These are phyloP conservation scores for Nineta flava DNA, from an alignment of 2,888 invertebrate species.

Conservation along the genomic window DNA sequence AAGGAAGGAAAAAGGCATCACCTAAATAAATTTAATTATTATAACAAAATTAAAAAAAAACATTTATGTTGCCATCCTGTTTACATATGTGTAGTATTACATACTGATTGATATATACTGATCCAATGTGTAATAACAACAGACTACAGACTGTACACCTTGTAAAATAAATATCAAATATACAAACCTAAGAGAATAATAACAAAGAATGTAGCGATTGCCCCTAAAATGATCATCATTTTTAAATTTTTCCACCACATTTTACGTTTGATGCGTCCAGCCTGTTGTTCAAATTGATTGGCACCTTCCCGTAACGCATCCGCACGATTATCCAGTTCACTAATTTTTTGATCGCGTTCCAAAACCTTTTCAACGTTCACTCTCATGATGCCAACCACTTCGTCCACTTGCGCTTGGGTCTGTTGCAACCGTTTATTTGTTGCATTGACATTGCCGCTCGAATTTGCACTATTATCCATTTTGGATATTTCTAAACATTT, in stretches of 20 bases:
- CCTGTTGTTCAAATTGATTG: conserved; percentile 92
- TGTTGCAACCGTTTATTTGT: conserved; percentile 40
- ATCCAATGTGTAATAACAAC: too few species aligned
- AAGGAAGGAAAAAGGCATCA: too few species aligned
- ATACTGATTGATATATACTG: too few species aligned
- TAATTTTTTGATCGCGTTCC: conserved; percentile 88
- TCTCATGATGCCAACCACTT: conserved; percentile 89
- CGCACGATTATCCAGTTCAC: conserved; percentile 87
- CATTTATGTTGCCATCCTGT: too few species aligned
- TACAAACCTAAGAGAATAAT: conserved; percentile 70
- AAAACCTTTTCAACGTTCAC: conserved; percentile 89
- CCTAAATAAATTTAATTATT: too few species aligned
- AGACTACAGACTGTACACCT: too few species aligned
- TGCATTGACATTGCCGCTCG: conserved; percentile 18
- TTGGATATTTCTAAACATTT: too few species aligned
- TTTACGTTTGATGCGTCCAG: conserved; percentile 89
- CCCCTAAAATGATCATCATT: conserved; percentile 87
- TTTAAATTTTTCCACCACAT: conserved; percentile 97
- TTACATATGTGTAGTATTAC: too few species aligned
- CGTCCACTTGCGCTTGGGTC: conserved; percentile 53
- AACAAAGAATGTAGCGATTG: conserved; percentile 64
- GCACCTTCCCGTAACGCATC: conserved; percentile 90
- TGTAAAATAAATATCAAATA: background rate
- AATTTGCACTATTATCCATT: conserved; percentile 29
- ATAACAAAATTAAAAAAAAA: too few species aligned